Evolutionary conservation across 2,797 vertebrate genomes (phyloP), one percentile per base, ranked within the genome.

Genomic region (Choloepus didactylus): DNA sequence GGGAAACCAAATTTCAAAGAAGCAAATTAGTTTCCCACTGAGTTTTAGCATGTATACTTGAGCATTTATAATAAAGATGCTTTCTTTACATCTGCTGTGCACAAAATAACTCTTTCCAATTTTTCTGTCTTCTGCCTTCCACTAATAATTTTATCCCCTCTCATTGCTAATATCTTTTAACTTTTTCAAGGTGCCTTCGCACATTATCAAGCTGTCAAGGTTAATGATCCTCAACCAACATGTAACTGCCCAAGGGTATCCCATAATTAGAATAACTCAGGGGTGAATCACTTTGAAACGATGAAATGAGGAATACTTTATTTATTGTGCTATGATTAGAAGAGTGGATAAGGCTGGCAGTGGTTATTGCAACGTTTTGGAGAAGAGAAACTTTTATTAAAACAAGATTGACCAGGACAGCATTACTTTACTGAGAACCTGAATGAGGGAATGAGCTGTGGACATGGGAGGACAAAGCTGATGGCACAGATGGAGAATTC

Each of bases 211-310:
- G n/a, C 66, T 88, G 60, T 64, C 35, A n/a, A 69, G 72, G 67
- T 75, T 59, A 95, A 59, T 60, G 59, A 90, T 82, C 27, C 29
- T 15, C 81, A 84, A 66, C 31, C 49, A 94, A 92, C 46, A 86
- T 56, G 44, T 9, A 81, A 77, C 75, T 59, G 46, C 16, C 49
- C 59, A 87, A 73, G 83, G 19, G n/a, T 67, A 9, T 7, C 8
- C 7, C 44, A 41, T 46, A 60, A 84, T 82, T 95, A 87, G 77
- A 93, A 94, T 18, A 54, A 25, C 51, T 88, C 69, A 82, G 9
- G 12, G 11, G 56, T 56, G 54, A 93, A 70, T 82, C 89, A 87
- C 49, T 41, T 54, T 70, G 66, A 90, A 96, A 82, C 41, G 64
- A 25, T 23, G 49, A 93, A 86, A 29, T 25, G 18, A 44, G 27